phyloP scores from a whole-genome alignment of 2,888 invertebrate genomes.

The Metallyticus violacea region DNA sequence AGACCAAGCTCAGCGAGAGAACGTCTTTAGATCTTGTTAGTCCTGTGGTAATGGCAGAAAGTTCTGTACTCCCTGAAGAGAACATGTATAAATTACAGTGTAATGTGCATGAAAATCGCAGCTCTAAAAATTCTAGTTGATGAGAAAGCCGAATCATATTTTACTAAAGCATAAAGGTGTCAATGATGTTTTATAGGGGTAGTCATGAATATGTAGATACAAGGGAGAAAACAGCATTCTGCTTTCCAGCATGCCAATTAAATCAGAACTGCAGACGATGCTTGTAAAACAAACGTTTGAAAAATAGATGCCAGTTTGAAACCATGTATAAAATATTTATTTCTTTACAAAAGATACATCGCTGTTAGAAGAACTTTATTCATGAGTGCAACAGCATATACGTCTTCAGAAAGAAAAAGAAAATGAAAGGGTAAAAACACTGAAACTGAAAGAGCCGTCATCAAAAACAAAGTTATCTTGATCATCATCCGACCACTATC shows the following conservation, averaged over 20 bases:
- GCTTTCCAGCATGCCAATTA: background rate
- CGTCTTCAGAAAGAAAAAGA: background rate
- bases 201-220: background rate
- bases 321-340: background rate
- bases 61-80: background rate
- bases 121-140: background rate
- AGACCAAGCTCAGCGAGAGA: background rate
- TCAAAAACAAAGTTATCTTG: background rate
- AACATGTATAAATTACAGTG: background rate
- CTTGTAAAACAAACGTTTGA: background rate
- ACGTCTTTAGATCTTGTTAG: background rate
- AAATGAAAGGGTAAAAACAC: background rate
- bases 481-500: background rate
- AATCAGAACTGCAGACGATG: background rate
- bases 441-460: background rate
- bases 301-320: background rate
- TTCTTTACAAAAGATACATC: background rate
- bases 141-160: background rate
- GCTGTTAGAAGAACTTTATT: background rate
- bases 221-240: background rate
- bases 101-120: background rate
- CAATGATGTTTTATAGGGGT: background rate
- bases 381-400: background rate
- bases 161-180: background rate
- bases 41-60: background rate